Evolutionary conservation across 2,797 vertebrate species (phyloP).

Genomic region (Dendrocincla fuliginosa): DNA sequence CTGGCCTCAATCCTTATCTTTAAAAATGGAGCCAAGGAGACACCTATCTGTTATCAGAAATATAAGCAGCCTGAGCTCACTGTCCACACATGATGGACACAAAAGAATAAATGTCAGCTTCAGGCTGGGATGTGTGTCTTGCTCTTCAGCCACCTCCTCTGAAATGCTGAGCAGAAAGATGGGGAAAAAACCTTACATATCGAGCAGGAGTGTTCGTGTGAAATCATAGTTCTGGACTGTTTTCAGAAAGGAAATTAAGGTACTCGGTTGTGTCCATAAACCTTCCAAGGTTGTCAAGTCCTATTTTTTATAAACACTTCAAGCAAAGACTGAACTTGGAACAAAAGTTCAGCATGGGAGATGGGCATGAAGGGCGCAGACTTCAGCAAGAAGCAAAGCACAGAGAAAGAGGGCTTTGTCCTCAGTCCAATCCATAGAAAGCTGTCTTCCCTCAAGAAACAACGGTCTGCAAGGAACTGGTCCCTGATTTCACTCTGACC

Average conservation of each 20-base stretch:
- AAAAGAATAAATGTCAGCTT: not conserved
- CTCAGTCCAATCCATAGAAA: not conserved
- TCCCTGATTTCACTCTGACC: not conserved
- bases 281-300: not conserved
- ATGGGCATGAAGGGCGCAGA: not conserved
- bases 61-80: not conserved
- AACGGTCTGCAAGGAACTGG: not conserved
- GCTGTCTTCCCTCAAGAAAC: not conserved
- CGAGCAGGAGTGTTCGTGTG: not conserved
- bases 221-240: not conserved
- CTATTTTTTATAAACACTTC: not conserved
- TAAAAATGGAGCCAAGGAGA: not conserved
- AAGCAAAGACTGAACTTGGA: not conserved
- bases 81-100: not conserved
- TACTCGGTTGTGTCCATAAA: not conserved
- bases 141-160: not conserved
- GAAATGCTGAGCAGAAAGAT: not conserved
- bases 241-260: not conserved
- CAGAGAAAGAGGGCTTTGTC: not conserved
- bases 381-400: not conserved
- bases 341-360: not conserved
- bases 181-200: not conserved
- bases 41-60: not conserved
- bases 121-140: accelerated
- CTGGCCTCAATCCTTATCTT: not conserved